A percentile compares a stretch with the other conserved stretches of the same genome.
These are phyloP conservation scores for Engraulis encrasicolus DNA, from an alignment of 2,113 vertebrate species.

Conservation along the genomic window DNA sequence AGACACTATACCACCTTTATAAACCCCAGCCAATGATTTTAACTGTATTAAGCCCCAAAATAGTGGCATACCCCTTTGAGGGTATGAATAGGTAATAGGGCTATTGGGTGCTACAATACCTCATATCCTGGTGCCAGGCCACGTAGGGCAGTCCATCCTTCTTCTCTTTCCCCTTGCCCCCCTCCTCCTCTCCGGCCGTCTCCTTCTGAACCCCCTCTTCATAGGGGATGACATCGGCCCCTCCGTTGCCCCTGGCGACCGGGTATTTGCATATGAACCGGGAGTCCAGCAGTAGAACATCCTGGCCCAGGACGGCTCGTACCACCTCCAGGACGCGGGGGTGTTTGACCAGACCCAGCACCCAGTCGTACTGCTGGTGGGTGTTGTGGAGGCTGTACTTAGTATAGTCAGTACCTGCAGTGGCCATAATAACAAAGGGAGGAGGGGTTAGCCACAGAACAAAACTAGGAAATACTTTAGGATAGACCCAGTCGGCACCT, in stretches of 20 bases:
- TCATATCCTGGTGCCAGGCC: constrained; percentile 84
- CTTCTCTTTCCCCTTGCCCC: constrained; percentile 17
- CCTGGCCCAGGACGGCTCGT: constrained; percentile 67
- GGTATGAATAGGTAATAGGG: no score
- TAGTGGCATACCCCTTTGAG: no score
- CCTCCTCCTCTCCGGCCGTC: background rate
- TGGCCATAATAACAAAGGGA: background rate
- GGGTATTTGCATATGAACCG: constrained; percentile 84
- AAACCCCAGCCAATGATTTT: no score
- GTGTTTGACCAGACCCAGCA: constrained; percentile 71
- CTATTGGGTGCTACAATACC: no score
- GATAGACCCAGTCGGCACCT: no score
- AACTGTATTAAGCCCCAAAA: no score
- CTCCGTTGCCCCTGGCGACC: background rate
- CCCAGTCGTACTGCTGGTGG: constrained; percentile 76
- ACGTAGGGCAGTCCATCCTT: constrained; percentile 68
- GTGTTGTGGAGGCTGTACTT: constrained; percentile 80
- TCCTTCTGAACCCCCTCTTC: background rate
- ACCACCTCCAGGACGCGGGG: constrained; percentile 65
- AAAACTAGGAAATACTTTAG: background rate
- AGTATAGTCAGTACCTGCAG: constrained; percentile 73
- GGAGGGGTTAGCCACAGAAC: background rate
- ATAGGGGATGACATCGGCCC: background rate
- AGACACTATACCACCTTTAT: no score
- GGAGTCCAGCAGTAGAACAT: constrained; percentile 79